Conservation (phyloP, 1,140 invertebrate genomes). For the Drosophila pachea region DNA sequence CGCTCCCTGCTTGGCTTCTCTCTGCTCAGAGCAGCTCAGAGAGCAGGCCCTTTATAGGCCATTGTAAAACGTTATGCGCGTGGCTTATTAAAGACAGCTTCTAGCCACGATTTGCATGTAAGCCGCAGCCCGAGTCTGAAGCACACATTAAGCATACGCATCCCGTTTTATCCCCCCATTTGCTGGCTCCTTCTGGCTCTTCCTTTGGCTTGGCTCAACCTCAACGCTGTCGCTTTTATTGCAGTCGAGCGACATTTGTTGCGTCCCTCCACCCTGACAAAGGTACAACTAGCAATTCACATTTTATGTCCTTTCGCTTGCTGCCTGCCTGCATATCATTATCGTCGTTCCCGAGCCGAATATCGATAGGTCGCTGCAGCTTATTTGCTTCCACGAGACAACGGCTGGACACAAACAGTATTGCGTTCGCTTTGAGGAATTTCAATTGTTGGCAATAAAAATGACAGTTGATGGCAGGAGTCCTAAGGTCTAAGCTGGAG, state of each 20-base stretch:
- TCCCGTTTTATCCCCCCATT: conserved; percentile 28
- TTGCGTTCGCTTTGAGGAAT: neutral
- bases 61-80: conserved; percentile 55
- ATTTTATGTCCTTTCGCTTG: neutral
- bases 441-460: neutral
- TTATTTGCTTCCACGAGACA: neutral
- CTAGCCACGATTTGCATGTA: conserved; percentile 57
- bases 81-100: conserved; percentile 56
- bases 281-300: conserved; percentile 37
- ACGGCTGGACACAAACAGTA: neutral
- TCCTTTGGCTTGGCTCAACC: conserved; percentile 10
- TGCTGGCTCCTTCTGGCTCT: conserved; percentile 29
- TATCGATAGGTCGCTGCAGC: neutral
- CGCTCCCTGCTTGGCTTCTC: neutral
- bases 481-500: neutral
- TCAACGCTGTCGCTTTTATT: conserved; percentile 48
- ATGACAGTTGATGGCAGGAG: neutral
- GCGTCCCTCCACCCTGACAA: conserved; percentile 11
- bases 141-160: conserved; percentile 19
- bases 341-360: neutral
- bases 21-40: no score
- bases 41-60: conserved; percentile 39
- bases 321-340: neutral
- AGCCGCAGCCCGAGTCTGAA: conserved; percentile 14
- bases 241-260: conserved; percentile 55